Evolutionary conservation across 2,888 invertebrate species (phyloP), one percentile per base, ranked within the genome.

Genomic region (Sinopyrophorus schimmeli): DNA sequence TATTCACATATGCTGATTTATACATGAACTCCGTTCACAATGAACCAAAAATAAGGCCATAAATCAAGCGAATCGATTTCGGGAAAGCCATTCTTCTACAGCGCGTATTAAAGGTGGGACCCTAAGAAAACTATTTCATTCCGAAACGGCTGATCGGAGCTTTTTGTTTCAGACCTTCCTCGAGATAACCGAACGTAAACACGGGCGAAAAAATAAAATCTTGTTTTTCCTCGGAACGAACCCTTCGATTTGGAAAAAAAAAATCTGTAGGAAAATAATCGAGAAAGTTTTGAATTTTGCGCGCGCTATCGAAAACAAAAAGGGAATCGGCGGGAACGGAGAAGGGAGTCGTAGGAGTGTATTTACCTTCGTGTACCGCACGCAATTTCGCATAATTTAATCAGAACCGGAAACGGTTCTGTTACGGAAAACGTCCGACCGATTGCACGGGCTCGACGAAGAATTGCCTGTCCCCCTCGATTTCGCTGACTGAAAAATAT

Each of bases 1-100:
- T 39, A 53, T 53, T 55, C 53, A 53, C 53, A 41, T 53, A 55
- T 55, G 55, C 55, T 55, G 55, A 55, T 55, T 53, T 55, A 55
- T 53, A 55, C 49, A 55, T 53, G 53, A 47, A 43, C 18, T 30
- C 47, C 43, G 43, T 37, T 47, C 44, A 54, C 54, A 55, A 53
- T 53, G 53, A 55, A 55, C 47, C 37, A 47, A 55, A 53, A 55
- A 53, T 50, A 50, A 39, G 43, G 34, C 32, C 35, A 47, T 50
- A 55, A 55, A 53, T 53, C 53, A 53, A 41, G 43, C 15, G 20
- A 34, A 47, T 42, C 49, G 44, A 37, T 52, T 48, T 48, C 48
- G 31, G 38, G 23, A 17, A 16, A 26, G 15, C 37, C 32, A 24
- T 38, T 40, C 18, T 12, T 23, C 30, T 28, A 34, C 43, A 16